Conservation (phyloP, 1,140 invertebrate genomes). For the Chrysoperla carnea region DNA sequence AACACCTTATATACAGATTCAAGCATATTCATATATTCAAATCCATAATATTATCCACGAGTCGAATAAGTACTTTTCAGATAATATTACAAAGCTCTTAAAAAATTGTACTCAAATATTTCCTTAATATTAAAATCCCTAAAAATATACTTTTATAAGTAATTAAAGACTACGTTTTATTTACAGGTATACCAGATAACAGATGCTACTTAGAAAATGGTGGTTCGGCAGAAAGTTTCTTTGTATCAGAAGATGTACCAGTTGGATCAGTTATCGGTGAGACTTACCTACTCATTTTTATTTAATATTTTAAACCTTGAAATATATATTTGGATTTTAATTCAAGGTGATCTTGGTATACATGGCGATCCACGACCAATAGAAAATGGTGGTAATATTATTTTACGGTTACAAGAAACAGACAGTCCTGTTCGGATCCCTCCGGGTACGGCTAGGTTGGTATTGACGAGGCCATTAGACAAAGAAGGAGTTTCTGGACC, state of each 20-base stretch:
- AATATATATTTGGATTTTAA: background rate
- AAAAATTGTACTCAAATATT: no score
- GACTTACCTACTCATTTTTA: constrained; percentile 1
- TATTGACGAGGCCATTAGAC: constrained; percentile 56
- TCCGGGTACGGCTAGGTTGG: constrained; percentile 62
- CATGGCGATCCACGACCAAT: constrained; percentile 51
- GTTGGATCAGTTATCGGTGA: constrained; percentile 60
- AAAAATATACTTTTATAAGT: no score
- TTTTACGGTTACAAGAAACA: constrained; percentile 55
- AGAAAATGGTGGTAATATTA: constrained; percentile 50
- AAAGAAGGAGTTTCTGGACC: constrained; percentile 71
- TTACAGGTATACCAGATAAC: constrained; percentile 41
- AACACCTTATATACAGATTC: no score
- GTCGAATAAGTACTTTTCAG: no score
- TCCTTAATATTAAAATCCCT: no score
- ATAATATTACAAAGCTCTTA: no score
- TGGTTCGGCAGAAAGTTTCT: constrained; percentile 76
- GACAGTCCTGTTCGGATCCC: constrained; percentile 61
- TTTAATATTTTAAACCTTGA: background rate
- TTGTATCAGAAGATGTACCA: constrained; percentile 66
- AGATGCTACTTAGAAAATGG: constrained; percentile 79
- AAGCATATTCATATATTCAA: no score
- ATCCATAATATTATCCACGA: no score
- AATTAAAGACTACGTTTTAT: background rate
- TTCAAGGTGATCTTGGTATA: constrained; percentile 46